These are phyloP conservation scores for Tarsius wallacei DNA, from an alignment of 2,797 vertebrate species.

Conservation along the genomic window DNA sequence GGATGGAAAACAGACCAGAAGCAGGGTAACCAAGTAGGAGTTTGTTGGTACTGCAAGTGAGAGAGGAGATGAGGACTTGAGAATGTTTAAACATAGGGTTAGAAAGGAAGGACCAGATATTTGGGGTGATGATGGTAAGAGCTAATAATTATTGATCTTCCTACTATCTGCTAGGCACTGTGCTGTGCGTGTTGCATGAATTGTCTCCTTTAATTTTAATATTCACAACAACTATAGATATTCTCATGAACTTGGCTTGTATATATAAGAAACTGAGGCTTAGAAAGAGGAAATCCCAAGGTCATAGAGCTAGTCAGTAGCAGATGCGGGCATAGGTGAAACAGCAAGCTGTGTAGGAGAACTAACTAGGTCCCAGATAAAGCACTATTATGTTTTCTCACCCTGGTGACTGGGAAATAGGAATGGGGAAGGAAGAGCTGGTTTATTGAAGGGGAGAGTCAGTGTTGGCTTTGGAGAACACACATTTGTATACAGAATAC, in stretches of 20 bases:
- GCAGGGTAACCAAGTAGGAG: background rate
- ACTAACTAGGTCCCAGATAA: background rate
- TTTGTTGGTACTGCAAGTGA: background rate
- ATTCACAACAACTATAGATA: background rate
- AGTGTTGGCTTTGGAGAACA: background rate
- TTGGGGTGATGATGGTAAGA: background rate
- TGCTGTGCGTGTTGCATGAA: background rate
- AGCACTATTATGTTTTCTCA: background rate
- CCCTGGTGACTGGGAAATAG: slow-evolving; percentile 22
- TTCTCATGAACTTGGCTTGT: background rate
- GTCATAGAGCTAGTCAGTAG: background rate
- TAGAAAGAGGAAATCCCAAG: slow-evolving; percentile 21
- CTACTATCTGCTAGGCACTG: background rate
- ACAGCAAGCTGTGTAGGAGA: background rate
- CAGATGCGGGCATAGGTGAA: background rate
- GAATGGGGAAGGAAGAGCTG: slow-evolving; percentile 49
- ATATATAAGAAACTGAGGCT: slow-evolving; percentile 6
- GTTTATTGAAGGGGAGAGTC: background rate
- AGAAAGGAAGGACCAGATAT: background rate
- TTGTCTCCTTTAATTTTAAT: slow-evolving; percentile 60
- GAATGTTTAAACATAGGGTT: background rate
- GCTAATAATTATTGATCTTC: background rate
- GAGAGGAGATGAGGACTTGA: background rate
- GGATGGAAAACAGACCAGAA: background rate
- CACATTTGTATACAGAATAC: background rate